Evolutionary conservation across 2,113 vertebrate species (phyloP).

Genomic region (Rhagologus leucostigma): DNA sequence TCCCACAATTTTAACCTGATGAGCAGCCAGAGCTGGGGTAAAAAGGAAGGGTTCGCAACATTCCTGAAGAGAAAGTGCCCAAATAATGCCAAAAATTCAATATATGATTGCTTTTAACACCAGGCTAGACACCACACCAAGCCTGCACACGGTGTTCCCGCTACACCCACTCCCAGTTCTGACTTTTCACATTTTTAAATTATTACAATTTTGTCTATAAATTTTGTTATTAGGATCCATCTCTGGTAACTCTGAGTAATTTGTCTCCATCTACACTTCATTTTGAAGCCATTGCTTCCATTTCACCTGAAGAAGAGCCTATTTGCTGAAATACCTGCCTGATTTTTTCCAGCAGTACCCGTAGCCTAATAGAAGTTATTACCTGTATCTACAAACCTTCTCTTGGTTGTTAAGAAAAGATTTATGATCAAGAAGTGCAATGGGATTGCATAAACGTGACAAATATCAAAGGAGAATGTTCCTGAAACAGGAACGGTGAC

Average conservation of each 20-base stretch:
- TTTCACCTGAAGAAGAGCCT: background rate
- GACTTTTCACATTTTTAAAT: background rate
- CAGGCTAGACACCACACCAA: background rate
- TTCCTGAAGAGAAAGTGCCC: background rate
- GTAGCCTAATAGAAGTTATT: background rate
- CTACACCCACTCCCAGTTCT: background rate
- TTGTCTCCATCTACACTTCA: background rate
- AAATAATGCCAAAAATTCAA: background rate
- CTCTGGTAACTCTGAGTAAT: background rate
- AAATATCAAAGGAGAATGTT: background rate
- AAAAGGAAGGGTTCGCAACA: background rate
- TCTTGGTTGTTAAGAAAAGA: background rate
- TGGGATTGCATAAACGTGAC: background rate
- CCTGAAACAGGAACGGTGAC: background rate
- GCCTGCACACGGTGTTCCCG: rapidly evolving
- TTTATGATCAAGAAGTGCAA: background rate
- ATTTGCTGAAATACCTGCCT: background rate
- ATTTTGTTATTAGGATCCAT: background rate
- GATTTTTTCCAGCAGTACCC: background rate
- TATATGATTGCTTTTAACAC: background rate
- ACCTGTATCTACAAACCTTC: background rate
- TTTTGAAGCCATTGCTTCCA: background rate
- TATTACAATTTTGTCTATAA: background rate
- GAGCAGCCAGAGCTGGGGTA: background rate
- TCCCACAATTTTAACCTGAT: background rate